Percentiles rank a stretch among this genome's conserved stretches.
Evolutionary conservation across 2,888 invertebrate genomes (phyloP).

Genomic region (Aleiodes alternator): DNA sequence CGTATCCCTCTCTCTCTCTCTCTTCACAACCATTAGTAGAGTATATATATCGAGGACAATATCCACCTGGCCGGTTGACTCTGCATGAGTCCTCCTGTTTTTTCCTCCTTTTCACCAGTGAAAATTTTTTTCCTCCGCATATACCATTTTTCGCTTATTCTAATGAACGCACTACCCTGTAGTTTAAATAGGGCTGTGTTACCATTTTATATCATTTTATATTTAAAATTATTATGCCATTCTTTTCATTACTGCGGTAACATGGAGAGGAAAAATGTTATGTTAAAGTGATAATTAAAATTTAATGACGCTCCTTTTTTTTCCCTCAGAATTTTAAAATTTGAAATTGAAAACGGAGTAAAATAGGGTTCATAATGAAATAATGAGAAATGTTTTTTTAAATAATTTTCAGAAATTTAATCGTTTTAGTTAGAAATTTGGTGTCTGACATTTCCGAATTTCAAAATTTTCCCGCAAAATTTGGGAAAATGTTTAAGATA

Average conservation of each 20-base stretch:
- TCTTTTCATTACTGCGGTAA: neutral
- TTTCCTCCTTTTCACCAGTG: neutral
- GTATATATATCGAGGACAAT: slow-evolving; percentile 1
- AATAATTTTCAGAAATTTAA: too few relatives aligned
- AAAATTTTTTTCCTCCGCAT: slow-evolving; percentile 3
- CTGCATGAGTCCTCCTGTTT: neutral
- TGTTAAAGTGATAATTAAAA: neutral
- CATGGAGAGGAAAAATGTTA: neutral
- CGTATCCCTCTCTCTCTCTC: neutral
- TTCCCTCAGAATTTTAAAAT: neutral
- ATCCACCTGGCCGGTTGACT: slow-evolving; percentile 12
- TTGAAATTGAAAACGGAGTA: neutral
- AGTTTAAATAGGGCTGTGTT: neutral
- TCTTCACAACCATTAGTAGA: neutral
- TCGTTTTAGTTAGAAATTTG: too few relatives aligned
- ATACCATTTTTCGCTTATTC: neutral
- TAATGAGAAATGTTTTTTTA: too few relatives aligned
- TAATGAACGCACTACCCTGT: slow-evolving; percentile 10
- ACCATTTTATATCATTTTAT: slow-evolving; percentile 6
- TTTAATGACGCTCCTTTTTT: neutral
- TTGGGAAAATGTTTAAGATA: too few relatives aligned
- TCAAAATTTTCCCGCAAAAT: too few relatives aligned
- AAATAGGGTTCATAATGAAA: too few relatives aligned
- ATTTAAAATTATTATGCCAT: neutral
- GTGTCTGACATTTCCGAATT: too few relatives aligned